Evolutionary conservation across 2,797 vertebrate genomes (phyloP).

Genomic region (Neosilurus hyrtlii): DNA sequence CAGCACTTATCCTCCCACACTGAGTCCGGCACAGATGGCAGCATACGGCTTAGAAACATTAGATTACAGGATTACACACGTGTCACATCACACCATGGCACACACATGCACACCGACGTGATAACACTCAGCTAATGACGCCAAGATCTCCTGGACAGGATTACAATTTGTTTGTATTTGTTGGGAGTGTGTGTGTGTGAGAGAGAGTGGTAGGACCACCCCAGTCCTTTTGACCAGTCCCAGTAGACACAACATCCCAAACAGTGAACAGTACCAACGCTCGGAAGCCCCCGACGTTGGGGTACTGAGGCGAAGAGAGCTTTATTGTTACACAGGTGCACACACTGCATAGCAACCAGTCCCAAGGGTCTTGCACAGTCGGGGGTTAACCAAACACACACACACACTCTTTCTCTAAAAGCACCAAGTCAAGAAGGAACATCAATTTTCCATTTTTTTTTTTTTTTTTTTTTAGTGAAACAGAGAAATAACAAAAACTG

Average conservation of each 20-base stretch:
- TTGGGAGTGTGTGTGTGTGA: neutral
- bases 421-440: neutral
- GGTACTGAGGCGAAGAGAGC: neutral
- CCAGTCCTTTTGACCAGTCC: neutral
- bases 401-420: neutral
- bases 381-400: neutral
- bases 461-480: neutral
- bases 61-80: slow-evolving; percentile 28
- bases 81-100: neutral
- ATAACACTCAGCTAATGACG: neutral
- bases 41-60: slow-evolving; percentile 13
- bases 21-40: neutral
- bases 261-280: neutral
- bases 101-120: neutral
- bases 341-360: slow-evolving; percentile 20
- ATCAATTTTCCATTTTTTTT: neutral
- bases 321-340: slow-evolving; percentile 38
- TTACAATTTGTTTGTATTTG: neutral
- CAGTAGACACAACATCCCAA: neutral
- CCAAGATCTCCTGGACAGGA: neutral
- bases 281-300: neutral
- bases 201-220: neutral
- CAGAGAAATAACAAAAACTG: neutral
- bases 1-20: neutral
- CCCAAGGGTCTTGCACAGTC: neutral